phyloP scores from a whole-genome alignment of 2,888 invertebrate genomes.

The Sthenelais limicola region DNA sequence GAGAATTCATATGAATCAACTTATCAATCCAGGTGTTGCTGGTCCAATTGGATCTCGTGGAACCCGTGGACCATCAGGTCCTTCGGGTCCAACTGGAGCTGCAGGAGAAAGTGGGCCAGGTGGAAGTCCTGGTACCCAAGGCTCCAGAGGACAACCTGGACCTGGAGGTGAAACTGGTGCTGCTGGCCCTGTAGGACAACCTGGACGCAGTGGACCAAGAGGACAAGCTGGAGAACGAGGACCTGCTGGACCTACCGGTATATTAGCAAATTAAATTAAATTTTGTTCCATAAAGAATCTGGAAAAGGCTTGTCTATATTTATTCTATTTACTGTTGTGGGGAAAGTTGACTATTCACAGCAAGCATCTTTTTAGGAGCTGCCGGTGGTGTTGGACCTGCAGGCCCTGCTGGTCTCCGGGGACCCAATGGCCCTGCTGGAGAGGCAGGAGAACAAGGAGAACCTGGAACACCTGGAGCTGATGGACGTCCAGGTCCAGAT shows the following conservation, averaged over 20 bases:
- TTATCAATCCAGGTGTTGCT: constrained; percentile 1
- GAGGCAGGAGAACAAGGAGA: constrained; percentile 42
- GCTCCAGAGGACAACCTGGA: constrained; percentile 27
- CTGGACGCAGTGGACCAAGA: constrained; percentile 25
- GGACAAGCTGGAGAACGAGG: constrained; percentile 35
- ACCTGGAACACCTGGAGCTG: constrained; percentile 43
- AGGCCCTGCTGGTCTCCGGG: not conserved
- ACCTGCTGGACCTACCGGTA: constrained; percentile 40
- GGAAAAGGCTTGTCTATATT: not conserved
- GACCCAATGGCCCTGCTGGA: constrained; percentile 20
- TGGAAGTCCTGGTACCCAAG: constrained; percentile 24
- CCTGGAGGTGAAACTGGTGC: constrained; percentile 11
- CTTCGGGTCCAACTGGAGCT: constrained; percentile 46
- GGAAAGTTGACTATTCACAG: not conserved
- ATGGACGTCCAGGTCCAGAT: constrained; percentile 47
- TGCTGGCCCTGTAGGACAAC: constrained; percentile 26
- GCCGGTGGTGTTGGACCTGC: constrained; percentile 29
- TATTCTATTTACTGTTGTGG: not conserved
- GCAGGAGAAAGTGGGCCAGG: constrained; percentile 46
- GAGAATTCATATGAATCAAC: too few species aligned
- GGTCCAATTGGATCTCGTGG: constrained; percentile 32
- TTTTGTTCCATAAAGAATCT: not conserved
- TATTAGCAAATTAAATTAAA: not conserved
- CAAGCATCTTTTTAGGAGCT: not conserved
- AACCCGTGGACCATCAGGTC: constrained; percentile 42